Evolutionary conservation across 2,888 invertebrate species (phyloP), one percentile per base, ranked within the genome.

Genomic region (Xylocampa areola): DNA sequence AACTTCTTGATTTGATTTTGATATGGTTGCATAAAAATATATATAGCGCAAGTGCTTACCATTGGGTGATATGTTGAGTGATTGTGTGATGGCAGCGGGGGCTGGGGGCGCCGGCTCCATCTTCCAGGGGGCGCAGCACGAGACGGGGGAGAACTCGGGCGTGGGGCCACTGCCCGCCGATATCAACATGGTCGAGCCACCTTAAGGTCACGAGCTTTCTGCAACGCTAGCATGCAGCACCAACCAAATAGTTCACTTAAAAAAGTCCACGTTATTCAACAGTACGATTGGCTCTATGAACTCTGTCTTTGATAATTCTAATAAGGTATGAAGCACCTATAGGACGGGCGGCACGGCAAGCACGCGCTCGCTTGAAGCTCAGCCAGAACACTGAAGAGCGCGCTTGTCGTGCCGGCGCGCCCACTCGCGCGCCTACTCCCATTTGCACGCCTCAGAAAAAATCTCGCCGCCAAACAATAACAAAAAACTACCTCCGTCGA

Each of bases 41-140:
- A 19, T 6, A 2, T 17, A n/a, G n/a, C 10, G 45, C 13, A 29
- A 32, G 7, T 23, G n/a, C 90, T 88, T 81, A 93, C 94, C 92
- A 61, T 92, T 94, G 44, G 95, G 96, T 78, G 95, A 96, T 87
- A 95, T 94, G 79, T 94, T 95, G 76, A 94, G 94, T 61, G 91
- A 88, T 68, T 93, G 94, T 8, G 91, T 76, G 79, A 92, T 86
- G 78, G 90, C 82, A 62, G 93, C 95, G 41, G 92, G 91, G 84
- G 91, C 95, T 73, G 94, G 95, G 71, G 90, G 95, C 84, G 83
- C 95, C 79, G 94, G 95, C 85, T 94, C 96, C 95, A 95, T 95
- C 94, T 94, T 95, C 95, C 95, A 95, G 91, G 94, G 86, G 80
- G 94, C 89, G 94, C 95, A 90, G 94, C 95, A 90, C 90, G 95